Evolutionary conservation across 1,140 invertebrate genomes (phyloP), one percentile per base, ranked within the genome.

Genomic region (Cylas formicarius): DNA sequence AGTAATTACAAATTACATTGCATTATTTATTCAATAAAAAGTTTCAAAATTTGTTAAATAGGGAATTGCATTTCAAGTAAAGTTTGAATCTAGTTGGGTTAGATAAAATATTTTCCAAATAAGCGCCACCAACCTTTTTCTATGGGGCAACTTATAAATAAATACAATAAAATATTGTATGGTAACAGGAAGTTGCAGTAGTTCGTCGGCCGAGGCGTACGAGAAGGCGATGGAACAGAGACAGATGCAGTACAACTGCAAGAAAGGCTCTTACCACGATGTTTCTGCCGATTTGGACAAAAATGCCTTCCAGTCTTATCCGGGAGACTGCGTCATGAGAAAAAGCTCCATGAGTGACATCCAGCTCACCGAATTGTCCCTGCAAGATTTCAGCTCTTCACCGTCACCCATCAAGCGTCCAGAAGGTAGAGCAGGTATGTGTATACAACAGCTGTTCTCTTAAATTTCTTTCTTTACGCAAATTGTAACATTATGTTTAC

Each of bases 321-420:
- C 72, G 71, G 48, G 73, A 74, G 50, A 66, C 67, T 9, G 52
- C 63, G 68, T 44, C 63, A 75, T 59, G 78, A 80, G 43, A 75
- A 77, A 28, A n/a, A 70, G 72, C 50, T 67, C 72, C 29, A 67
- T 77, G 53, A 73, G 74, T 6, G 77, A 80, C 16, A 77, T 78
- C 48, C 75, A 82, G 48, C 74, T 81, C 53, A 74, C 84, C 18
- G 79, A 80, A 48, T 50, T 81, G 23, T 75, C 77, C 21, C 57
- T 80, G 20, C 75, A 82, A 42, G 80, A 82, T 55, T 80, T 81
- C 50, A 74, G 76, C 50, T 73, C 70, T 4, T 77, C 75, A 1
- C 74, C 76, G 53, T 77, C 56, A 59, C 76, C 53, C 66, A 76
- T 28, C 54, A 77, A 43, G 70, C 71, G 55, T 63, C 52, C 64